phyloP scores from a whole-genome alignment of 2,797 vertebrate genomes.

The Megaceryle alcyon region DNA sequence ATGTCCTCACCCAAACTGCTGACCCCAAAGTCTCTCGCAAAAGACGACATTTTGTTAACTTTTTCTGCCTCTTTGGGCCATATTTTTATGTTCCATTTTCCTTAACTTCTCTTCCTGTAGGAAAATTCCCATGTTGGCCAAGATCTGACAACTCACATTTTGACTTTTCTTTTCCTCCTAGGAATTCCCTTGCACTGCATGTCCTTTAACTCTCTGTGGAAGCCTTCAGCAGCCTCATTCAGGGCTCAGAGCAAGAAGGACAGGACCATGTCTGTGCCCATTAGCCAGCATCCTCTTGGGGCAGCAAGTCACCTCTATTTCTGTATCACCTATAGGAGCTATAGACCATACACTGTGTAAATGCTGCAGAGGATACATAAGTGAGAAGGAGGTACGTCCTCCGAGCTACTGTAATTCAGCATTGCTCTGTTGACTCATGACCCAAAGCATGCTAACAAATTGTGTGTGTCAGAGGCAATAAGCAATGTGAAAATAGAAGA shows the following conservation, averaged over 20 bases:
- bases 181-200: background rate
- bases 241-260: background rate
- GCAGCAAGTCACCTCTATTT: background rate
- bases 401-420: background rate
- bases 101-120: background rate
- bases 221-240: background rate
- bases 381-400: background rate
- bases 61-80: background rate
- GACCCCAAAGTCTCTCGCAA: accelerated
- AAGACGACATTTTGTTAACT: background rate
- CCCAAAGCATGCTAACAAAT: background rate
- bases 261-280: accelerated
- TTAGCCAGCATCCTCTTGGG: background rate
- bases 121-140: background rate
- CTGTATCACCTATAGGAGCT: background rate
- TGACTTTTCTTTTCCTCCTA: background rate
- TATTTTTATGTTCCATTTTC: background rate
- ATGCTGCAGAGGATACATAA: background rate
- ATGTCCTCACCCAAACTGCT: background rate
- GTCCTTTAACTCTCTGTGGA: background rate
- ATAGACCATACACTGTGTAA: accelerated
- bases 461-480: constrained; percentile 12
- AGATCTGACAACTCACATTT: background rate
- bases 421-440: background rate
- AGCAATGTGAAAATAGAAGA: background rate